Percentiles rank a stretch among this genome's conserved stretches.
Conservation (phyloP, 2,797 vertebrate species). For the Amniataba percoides region DNA sequence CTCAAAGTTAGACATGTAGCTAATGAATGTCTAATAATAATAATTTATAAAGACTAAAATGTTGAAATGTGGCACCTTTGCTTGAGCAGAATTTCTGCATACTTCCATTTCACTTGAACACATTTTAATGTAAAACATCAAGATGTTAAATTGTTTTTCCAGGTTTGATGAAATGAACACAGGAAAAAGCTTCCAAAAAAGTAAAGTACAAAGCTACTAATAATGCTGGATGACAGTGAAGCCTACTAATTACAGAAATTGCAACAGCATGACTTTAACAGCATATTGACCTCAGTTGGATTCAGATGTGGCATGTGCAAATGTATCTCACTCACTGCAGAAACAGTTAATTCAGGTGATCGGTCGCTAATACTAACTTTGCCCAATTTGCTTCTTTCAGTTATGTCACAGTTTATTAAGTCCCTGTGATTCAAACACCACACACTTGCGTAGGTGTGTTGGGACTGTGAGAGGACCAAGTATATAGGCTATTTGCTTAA, state of each 20-base stretch:
- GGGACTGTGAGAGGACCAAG: constrained; percentile 4
- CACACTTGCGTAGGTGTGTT: not conserved
- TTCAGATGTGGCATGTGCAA: constrained; percentile 42
- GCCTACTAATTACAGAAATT: constrained; percentile 35
- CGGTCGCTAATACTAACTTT: constrained; percentile 26
- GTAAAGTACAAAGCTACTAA: constrained; percentile 56
- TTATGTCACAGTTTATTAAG: constrained; percentile 3
- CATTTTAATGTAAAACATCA: constrained; percentile 25
- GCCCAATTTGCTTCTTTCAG: constrained; percentile 3
- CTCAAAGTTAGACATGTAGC: not conserved
- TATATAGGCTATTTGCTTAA: constrained; percentile 12
- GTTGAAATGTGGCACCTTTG: not conserved
- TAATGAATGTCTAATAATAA: not conserved
- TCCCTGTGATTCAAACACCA: not conserved
- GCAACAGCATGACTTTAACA: constrained; percentile 51
- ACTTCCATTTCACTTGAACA: not conserved
- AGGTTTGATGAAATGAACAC: constrained; percentile 61
- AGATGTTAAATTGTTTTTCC: constrained; percentile 58
- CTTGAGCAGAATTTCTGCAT: not conserved
- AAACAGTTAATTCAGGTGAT: constrained; percentile 13
- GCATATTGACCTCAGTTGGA: constrained; percentile 34
- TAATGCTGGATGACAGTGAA: constrained; percentile 30
- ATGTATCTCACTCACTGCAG: constrained; percentile 42
- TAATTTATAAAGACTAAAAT: not conserved
- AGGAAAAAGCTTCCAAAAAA: constrained; percentile 42